Evolutionary conservation across 2,113 vertebrate species (phyloP).

Genomic region (Prochilodus magdalenae): DNA sequence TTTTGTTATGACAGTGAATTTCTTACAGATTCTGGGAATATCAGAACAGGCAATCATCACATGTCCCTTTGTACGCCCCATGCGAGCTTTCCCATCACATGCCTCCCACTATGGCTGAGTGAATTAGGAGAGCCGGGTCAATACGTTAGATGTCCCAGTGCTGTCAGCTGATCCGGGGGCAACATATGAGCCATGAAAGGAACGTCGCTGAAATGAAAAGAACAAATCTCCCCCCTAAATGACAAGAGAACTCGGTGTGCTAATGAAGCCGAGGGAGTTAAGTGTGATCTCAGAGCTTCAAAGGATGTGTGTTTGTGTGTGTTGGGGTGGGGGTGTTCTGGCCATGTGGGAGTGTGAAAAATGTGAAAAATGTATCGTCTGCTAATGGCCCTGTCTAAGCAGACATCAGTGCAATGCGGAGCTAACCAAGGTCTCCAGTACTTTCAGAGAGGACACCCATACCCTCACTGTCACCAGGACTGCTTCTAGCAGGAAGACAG

Average conservation of each 20-base stretch:
- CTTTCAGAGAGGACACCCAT: not conserved
- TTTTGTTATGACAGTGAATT: not conserved
- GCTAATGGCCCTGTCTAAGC: constrained; percentile 10
- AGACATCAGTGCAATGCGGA: not conserved
- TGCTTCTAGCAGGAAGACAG: not conserved
- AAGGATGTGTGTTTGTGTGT: constrained; percentile 1
- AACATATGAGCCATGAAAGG: constrained; percentile 19
- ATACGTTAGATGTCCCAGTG: constrained; percentile 34
- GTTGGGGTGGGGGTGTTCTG: not conserved
- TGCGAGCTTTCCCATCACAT: constrained; percentile 32
- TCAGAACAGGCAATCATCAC: constrained; percentile 11
- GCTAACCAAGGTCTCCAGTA: not conserved
- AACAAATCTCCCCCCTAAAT: constrained; percentile 44
- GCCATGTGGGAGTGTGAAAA: constrained; percentile 4
- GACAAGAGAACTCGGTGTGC: constrained; percentile 58
- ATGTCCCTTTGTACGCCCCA: constrained; percentile 34
- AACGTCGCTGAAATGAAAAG: constrained; percentile 54
- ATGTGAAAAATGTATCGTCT: constrained; percentile 28
- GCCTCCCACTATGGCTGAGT: not conserved
- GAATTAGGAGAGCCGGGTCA: constrained; percentile 49
- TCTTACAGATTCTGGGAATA: not conserved
- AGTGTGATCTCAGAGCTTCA: constrained; percentile 23
- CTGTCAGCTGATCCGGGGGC: constrained; percentile 43
- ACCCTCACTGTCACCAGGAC: not conserved
- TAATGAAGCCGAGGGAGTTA: constrained; percentile 41